These are phyloP conservation scores for Dromas ardeola DNA, from an alignment of 2,113 vertebrate genomes.

Conservation along the genomic window DNA sequence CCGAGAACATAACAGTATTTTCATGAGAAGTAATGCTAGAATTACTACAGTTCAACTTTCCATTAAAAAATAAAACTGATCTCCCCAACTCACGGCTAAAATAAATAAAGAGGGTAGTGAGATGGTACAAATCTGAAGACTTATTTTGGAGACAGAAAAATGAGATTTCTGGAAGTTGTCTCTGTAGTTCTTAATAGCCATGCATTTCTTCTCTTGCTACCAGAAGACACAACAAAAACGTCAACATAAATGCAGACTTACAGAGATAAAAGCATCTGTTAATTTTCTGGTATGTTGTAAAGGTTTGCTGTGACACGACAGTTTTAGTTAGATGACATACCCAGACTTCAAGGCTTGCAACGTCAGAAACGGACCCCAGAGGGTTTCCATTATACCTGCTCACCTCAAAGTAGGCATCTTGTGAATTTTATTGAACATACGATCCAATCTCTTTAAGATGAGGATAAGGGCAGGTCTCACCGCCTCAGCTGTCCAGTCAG, in stretches of 20 bases:
- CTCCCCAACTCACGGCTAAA: not conserved
- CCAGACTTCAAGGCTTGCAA: conserved; percentile 62
- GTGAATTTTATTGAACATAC: conserved; percentile 99
- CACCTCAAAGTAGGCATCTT: conserved; percentile 99
- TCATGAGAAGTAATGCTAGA: not conserved
- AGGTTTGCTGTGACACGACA: not conserved
- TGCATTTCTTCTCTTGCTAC: conserved; percentile 10
- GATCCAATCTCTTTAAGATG: conserved; percentile 96
- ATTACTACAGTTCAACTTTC: not conserved
- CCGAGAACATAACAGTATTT: not conserved
- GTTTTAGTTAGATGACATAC: conserved; percentile 24
- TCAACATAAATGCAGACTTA: conserved; percentile 1
- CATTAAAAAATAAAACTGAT: not conserved
- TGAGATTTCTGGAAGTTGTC: not conserved
- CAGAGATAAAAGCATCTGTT: conserved; percentile 5
- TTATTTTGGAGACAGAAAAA: not conserved
- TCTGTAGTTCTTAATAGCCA: not conserved
- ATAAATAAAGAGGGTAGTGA: not conserved
- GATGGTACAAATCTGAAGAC: not conserved
- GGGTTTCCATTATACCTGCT: conserved; percentile 66
- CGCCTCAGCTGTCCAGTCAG: conserved; percentile 95
- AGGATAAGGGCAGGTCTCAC: conserved; percentile 98
- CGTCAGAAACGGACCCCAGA: conserved; percentile 45
- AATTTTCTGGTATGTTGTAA: not conserved
- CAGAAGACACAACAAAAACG: conserved; percentile 10